phyloP scores from a whole-genome alignment of 2,113 vertebrate species.

The Ceyx cyanopectus region DNA sequence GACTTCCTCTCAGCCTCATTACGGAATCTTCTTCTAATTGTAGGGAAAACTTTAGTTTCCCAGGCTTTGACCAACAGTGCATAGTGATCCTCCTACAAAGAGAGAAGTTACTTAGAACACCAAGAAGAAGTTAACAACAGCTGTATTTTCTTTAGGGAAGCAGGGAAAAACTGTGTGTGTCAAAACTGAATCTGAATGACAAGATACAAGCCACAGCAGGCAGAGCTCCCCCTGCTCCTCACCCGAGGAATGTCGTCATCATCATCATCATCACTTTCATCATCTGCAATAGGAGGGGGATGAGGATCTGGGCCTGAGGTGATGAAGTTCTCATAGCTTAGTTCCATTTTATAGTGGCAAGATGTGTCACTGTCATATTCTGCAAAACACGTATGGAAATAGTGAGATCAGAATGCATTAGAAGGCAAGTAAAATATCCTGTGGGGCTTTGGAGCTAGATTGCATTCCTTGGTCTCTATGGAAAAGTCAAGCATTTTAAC shows the following conservation, averaged over 20 bases:
- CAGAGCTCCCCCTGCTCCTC: neutral
- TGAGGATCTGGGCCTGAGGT: conserved; percentile 93
- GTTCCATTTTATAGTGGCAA: conserved; percentile 93
- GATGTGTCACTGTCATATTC: conserved; percentile 97
- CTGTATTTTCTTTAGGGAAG: neutral
- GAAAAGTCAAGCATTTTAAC: neutral
- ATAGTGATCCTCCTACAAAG: conserved; percentile 93
- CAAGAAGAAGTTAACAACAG: neutral
- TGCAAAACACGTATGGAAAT: conserved; percentile 47
- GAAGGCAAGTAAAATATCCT: neutral
- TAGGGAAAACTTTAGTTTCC: conserved; percentile 98
- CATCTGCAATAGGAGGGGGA: conserved; percentile 91
- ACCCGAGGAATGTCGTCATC: conserved; percentile 95
- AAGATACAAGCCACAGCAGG: neutral
- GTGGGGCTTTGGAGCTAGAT: neutral
- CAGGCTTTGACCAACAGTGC: conserved; percentile 97
- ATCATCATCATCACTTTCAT: conserved; percentile 95
- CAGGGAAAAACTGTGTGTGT: neutral
- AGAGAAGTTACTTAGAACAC: neutral
- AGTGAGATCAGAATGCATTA: neutral
- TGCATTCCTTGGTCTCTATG: neutral
- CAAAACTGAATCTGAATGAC: neutral
- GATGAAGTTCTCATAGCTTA: conserved; percentile 96
- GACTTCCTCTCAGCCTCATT: conserved; percentile 98
- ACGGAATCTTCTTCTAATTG: conserved; percentile 96